Percentiles rank a stretch among this genome's conserved stretches.
Conservation (phyloP, 2,113 vertebrate genomes). For the Oenanthe oenanthe region DNA sequence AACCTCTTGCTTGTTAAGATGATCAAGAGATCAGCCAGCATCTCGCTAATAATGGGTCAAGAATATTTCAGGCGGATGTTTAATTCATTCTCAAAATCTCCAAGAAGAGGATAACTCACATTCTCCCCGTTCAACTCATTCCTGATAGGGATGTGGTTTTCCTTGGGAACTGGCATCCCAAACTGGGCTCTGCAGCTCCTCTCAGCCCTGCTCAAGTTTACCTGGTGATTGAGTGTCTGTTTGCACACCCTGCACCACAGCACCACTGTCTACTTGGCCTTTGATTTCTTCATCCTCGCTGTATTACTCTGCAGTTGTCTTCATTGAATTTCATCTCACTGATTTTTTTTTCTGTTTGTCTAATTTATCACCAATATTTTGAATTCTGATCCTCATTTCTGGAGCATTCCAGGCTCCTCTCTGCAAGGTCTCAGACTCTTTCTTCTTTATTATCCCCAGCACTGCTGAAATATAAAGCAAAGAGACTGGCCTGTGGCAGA, state of each 20-base stretch:
- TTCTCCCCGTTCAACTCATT: neutral
- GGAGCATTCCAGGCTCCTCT: neutral
- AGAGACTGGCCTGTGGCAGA: neutral
- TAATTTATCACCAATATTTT: neutral
- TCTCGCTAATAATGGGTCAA: neutral
- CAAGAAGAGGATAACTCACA: neutral
- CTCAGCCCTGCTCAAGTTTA: neutral
- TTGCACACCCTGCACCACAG: neutral
- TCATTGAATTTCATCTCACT: neutral
- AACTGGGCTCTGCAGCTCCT: neutral
- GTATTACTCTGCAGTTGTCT: neutral
- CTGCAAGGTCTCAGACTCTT: neutral
- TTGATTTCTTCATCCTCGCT: slow-evolving; percentile 29
- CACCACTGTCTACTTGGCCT: neutral
- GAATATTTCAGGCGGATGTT: neutral
- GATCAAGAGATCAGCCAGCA: neutral
- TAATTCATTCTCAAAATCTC: neutral
- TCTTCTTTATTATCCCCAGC: neutral
- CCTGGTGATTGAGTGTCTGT: neutral
- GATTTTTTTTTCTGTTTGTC: neutral
- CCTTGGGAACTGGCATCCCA: neutral
- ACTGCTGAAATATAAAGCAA: neutral
- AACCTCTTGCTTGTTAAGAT: neutral
- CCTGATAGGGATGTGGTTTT: neutral
- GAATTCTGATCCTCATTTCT: neutral